Percentiles rank a stretch among this genome's conserved stretches.
phyloP scores from a whole-genome alignment of 2,888 invertebrate genomes.

The Cremastobaeus sp. region DNA sequence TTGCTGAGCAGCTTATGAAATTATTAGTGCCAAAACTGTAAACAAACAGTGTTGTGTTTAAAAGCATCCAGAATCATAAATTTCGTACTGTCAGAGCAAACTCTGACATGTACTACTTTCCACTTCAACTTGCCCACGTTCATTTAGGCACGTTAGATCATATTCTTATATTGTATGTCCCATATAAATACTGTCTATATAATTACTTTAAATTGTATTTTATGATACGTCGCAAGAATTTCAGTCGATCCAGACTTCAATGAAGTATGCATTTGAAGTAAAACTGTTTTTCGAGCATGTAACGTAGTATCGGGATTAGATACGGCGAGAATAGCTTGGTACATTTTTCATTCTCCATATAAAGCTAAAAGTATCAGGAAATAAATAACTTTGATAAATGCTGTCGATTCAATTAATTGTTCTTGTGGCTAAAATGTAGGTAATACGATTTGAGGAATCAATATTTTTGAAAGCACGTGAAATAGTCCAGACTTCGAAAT shows the following conservation, averaged over 20 bases:
- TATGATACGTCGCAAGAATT: conserved; percentile 8
- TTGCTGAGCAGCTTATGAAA: conserved; percentile 1
- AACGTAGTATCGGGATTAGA: conserved; percentile 26
- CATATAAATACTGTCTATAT: no score
- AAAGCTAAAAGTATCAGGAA: conserved; percentile 4
- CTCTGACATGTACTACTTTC: conserved; percentile 13
- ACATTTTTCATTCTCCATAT: conserved; percentile 13
- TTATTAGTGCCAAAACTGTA: conserved; percentile 10
- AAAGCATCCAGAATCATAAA: neutral
- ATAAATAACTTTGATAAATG: conserved; percentile 23
- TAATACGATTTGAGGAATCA: conserved; percentile 19
- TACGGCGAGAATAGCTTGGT: conserved; percentile 1
- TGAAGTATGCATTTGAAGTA: no score
- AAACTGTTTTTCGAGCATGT: conserved; percentile 15
- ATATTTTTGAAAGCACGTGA: conserved; percentile 24
- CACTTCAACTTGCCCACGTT: neutral
- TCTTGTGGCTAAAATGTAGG: conserved; percentile 13
- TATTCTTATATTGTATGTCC: conserved; percentile 11
- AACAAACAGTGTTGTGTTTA: conserved; percentile 6
- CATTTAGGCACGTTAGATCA: neutral
- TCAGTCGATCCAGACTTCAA: neutral
- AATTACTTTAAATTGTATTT: no score
- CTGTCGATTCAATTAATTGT: conserved; percentile 33
- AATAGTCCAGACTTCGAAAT: conserved; percentile 11
- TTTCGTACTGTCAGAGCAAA: conserved; percentile 13